Percentiles rank a stretch among this genome's conserved stretches.
Evolutionary conservation across 1,140 invertebrate genomes (phyloP).

Genomic region (Neocloeon triangulifer): DNA sequence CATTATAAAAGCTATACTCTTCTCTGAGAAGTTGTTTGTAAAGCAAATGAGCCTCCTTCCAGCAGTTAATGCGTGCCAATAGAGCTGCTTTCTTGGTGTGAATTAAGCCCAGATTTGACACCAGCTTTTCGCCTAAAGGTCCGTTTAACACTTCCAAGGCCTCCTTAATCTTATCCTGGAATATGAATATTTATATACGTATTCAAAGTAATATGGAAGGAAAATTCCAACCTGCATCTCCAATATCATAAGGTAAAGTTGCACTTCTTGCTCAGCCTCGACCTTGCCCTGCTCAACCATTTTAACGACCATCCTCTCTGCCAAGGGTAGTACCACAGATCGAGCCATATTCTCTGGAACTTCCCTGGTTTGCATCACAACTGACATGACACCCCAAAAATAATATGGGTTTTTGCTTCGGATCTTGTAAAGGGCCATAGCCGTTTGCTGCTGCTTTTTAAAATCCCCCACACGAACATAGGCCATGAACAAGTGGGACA

Average conservation of each 20-base stretch:
- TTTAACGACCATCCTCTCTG: constrained; percentile 47
- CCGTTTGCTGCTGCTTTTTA: constrained; percentile 74
- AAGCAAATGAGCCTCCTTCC: constrained; percentile 41
- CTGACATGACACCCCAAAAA: constrained; percentile 93
- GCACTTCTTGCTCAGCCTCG: constrained; percentile 81
- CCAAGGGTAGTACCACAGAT: constrained; percentile 13
- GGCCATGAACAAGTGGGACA: constrained; percentile 87
- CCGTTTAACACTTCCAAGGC: constrained; percentile 58
- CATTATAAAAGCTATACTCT: constrained; percentile 23
- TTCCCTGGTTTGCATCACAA: constrained; percentile 64
- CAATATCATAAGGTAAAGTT: constrained; percentile 76
- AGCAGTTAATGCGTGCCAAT: constrained; percentile 44
- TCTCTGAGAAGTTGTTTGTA: constrained; percentile 42
- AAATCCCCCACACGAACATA: constrained; percentile 78
- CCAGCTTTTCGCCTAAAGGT: constrained; percentile 36
- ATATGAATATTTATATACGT: constrained; percentile 5
- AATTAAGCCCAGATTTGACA: constrained; percentile 25
- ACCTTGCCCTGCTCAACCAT: constrained; percentile 72
- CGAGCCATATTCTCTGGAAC: constrained; percentile 13
- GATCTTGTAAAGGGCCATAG: constrained; percentile 71
- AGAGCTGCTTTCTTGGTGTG: constrained; percentile 45
- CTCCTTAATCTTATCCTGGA: constrained; percentile 52
- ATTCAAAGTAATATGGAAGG: neutral
- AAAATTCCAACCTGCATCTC: constrained; percentile 45
- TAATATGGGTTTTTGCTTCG: constrained; percentile 90